These are phyloP conservation scores for Caenorhabditis zanzibari DNA, from an alignment of 2,888 invertebrate genomes.

Conservation along the genomic window DNA sequence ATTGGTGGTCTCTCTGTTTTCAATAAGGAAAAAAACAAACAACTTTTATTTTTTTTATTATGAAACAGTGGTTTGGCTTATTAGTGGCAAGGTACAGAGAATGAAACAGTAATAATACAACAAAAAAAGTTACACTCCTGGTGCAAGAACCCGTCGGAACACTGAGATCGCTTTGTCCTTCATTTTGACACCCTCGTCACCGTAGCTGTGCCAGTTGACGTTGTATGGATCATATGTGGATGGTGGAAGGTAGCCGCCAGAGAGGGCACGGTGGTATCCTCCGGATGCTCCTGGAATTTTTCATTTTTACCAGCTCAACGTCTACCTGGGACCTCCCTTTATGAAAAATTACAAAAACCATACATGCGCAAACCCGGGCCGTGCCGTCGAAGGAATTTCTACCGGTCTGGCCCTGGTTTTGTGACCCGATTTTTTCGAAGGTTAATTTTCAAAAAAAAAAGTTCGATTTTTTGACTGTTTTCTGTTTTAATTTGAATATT, in stretches of 20 bases:
- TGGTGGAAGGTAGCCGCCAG: constrained; percentile 70
- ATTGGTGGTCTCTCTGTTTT: constrained; percentile 28
- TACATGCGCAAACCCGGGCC: too few species aligned
- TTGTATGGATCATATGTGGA: constrained; percentile 69
- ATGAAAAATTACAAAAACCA: too few species aligned
- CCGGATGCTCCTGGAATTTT: constrained; percentile 61
- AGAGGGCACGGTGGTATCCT: constrained; percentile 68
- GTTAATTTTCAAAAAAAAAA: too few species aligned
- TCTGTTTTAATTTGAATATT: too few species aligned
- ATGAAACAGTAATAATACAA: constrained; percentile 23
- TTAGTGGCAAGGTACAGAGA: constrained; percentile 37
- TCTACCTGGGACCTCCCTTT: too few species aligned
- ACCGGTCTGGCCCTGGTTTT: too few species aligned
- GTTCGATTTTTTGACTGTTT: too few species aligned
- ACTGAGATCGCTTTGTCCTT: constrained; percentile 63
- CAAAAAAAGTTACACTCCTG: constrained; percentile 26
- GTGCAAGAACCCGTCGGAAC: constrained; percentile 61
- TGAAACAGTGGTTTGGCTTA: constrained; percentile 42
- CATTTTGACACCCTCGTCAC: constrained; percentile 62
- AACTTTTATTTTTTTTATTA: constrained; percentile 53
- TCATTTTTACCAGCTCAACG: too few species aligned
- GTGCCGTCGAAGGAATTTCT: too few species aligned
- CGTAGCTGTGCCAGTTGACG: constrained; percentile 72
- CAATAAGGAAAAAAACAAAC: background rate
- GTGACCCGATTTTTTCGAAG: too few species aligned